Base-by-base conservation (phyloP, 2,888 invertebrate genomes). In the Meiosimyza platycephala region DNA sequence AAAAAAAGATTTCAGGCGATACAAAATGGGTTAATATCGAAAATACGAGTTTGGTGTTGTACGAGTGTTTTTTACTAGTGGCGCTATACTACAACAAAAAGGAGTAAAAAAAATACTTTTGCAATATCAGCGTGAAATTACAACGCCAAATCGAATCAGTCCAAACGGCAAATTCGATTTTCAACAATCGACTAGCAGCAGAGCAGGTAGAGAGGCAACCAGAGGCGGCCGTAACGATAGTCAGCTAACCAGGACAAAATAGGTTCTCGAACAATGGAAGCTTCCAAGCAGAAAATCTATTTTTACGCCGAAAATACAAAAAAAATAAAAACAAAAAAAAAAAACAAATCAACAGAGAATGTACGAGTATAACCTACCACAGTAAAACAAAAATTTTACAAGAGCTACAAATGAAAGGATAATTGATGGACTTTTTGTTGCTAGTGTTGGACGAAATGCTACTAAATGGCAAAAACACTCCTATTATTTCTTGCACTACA, bases 111-210 rank as follows among this genome's bases (percentile, higher is more conserved):
- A 60, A 51, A 52, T 60, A 69, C 52, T 51, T 62, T 62, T 57
- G 50, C 63, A 55, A 64, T 48, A 67, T 54, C 62, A 85, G 84
- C 86, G 85, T 85, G 85, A 84, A 84, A 84, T 84, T 85, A 84
- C 86, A 85, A 81, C 85, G 85, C 83, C 81, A 85, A 84, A 84
- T 85, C 86, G 85, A 84, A 84, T 84, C 84, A 85, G 82, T 82
- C 84, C 84, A 79, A 79, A 81, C 82, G 82, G 81, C 80, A 85
- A 85, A 85, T 84, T 85, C 84, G 86, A 84, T 84, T 85, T 82
- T 83, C 77, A 77, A 77, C 76, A 76, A 76, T 62, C 76, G 69
- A 75, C 74, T 73, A 73, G 59, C 60, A 74, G 18, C 65, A 64
- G 62, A 6, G 0, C n/a, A 57, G 13, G 18, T n/a, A 70, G 33